Conservation (phyloP, 2,797 vertebrate species). For the Tympanoctomys barrerae region DNA sequence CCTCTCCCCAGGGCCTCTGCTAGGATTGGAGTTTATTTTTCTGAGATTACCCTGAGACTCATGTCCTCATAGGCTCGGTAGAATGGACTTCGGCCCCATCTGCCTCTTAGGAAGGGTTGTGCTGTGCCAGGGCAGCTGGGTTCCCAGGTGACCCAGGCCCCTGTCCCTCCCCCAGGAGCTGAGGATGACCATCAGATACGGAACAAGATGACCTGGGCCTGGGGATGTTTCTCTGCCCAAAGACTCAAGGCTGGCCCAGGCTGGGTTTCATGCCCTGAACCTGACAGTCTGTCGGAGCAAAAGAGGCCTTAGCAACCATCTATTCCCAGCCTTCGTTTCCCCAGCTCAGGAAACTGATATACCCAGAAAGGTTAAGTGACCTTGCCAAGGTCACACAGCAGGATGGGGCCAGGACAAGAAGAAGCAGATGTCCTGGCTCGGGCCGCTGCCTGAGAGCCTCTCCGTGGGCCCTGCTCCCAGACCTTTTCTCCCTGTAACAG, state of each 20-base stretch:
- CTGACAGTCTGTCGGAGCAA: not conserved
- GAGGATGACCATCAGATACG: not conserved
- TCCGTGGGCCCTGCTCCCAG: not conserved
- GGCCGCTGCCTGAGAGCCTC: not conserved
- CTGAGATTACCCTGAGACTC: conserved; percentile 64
- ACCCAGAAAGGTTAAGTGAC: conserved; percentile 54
- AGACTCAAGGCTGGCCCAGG: conserved; percentile 25
- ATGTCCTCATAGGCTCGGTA: not conserved
- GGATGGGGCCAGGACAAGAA: not conserved
- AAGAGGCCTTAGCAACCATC: conserved; percentile 60
- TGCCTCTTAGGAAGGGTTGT: conserved; percentile 22
- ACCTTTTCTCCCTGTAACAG: not conserved
- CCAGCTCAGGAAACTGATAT: conserved; percentile 45
- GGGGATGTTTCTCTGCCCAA: not conserved
- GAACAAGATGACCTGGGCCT: conserved; percentile 38
- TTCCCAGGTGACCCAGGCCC: not conserved
- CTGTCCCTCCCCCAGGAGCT: not conserved
- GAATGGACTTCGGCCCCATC: conserved; percentile 70
- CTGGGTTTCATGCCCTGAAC: not conserved
- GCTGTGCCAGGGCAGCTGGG: not conserved
- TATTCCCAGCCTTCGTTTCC: not conserved
- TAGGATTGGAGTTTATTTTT: conserved; percentile 75
- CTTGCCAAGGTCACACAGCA: conserved; percentile 57
- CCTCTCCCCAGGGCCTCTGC: conserved; percentile 60
- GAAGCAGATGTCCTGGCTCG: not conserved